These are phyloP conservation scores for Zaprionus lachaisei DNA, from an alignment of 1,140 invertebrate genomes.

Conservation along the genomic window DNA sequence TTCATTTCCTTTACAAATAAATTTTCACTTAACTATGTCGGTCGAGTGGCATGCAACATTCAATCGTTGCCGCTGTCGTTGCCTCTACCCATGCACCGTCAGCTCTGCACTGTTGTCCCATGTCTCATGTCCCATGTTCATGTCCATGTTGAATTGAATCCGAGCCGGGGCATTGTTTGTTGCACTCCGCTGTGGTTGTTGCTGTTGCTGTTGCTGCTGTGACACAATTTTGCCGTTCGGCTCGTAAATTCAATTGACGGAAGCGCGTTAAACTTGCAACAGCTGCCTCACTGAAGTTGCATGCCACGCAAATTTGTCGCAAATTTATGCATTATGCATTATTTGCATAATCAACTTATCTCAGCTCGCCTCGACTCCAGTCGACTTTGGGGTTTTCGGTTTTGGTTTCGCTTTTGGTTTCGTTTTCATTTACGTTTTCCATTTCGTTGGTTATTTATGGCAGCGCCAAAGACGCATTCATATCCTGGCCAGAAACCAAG, in stretches of 20 bases:
- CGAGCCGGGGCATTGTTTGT: conserved; percentile 35
- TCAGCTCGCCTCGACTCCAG: too few species aligned
- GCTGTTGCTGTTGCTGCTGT: conserved; percentile 36
- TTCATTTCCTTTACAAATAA: conserved; percentile 78
- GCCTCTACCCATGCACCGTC: not conserved
- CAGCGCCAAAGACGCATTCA: conserved; percentile 30
- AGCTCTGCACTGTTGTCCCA: conserved; percentile 21
- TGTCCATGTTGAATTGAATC: conserved; percentile 36
- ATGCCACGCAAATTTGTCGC: conserved; percentile 14
- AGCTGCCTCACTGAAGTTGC: conserved; percentile 32
- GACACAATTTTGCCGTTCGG: conserved; percentile 79
- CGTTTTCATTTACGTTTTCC: not conserved
- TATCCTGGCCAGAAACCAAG: conserved; percentile 19
- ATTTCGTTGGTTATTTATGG: conserved; percentile 27
- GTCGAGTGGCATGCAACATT: conserved; percentile 48
- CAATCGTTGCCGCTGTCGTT: conserved; percentile 14
- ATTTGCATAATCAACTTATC: conserved; percentile 49
- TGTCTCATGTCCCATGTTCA: conserved; percentile 35
- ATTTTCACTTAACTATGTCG: conserved; percentile 82
- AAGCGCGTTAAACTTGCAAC: conserved; percentile 71
- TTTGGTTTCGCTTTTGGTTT: not conserved
- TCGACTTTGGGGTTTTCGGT: not conserved
- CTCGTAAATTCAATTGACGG: conserved; percentile 81
- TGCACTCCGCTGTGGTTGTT: conserved; percentile 1
- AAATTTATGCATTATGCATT: conserved; percentile 57